phyloP scores from a whole-genome alignment of 2,888 invertebrate genomes.

The Masnerella sp. region DNA sequence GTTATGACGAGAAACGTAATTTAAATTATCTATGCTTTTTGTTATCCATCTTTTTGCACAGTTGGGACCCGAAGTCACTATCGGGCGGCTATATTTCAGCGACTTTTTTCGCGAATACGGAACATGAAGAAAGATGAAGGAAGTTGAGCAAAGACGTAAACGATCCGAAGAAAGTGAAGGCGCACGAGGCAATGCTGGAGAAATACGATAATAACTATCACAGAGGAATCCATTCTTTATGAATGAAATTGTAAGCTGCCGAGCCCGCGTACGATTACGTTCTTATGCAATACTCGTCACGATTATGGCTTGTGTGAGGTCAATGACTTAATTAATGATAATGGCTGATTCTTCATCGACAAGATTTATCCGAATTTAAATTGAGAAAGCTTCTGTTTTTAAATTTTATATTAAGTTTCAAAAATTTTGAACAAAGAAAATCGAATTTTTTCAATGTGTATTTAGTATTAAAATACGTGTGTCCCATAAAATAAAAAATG shows the following conservation, averaged over 20 bases:
- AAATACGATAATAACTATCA: conserved; percentile 61
- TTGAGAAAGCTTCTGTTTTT: no score
- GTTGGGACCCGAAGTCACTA: conserved; percentile 65
- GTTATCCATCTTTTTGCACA: conserved; percentile 60
- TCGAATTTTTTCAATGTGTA: no score
- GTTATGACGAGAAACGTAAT: conserved; percentile 74
- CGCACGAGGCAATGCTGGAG: conserved; percentile 58
- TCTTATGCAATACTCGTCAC: conserved; percentile 69
- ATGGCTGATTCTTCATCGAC: no score
- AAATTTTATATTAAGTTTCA: no score
- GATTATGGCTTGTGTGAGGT: conserved; percentile 63
- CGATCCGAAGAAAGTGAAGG: conserved; percentile 52
- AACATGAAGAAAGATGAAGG: no score
- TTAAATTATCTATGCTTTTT: conserved; percentile 76
- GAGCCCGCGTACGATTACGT: conserved; percentile 66
- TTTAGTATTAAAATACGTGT: no score
- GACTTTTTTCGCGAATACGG: no score
- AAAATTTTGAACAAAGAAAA: no score
- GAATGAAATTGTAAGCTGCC: conserved; percentile 72
- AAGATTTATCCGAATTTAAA: no score
- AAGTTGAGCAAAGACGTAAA: no score
- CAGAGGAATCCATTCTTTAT: conserved; percentile 64
- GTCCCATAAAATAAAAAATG: no score
- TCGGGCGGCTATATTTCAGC: conserved; percentile 39
- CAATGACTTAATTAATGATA: conserved; percentile 31